A percentile compares a stretch with the other conserved stretches of the same genome.
These are phyloP conservation scores for Steatocranus sp. DNA, from an alignment of 2,797 vertebrate species.

Conservation along the genomic window DNA sequence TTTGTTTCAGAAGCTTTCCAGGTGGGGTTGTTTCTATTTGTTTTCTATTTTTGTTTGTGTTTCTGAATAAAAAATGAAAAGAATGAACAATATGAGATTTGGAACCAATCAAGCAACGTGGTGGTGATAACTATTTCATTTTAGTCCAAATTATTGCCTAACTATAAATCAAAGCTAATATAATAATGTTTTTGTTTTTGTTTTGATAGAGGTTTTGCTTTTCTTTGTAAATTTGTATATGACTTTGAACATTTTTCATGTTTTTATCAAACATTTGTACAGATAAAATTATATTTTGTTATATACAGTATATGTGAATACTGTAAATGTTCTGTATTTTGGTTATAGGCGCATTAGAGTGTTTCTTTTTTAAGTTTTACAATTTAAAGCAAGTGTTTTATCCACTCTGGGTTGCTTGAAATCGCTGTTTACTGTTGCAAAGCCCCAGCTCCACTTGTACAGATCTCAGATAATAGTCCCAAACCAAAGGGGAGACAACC, in stretches of 20 bases:
- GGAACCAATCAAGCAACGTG: background rate
- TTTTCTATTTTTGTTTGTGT: background rate
- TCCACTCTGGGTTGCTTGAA: constrained; percentile 35
- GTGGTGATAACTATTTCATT: background rate
- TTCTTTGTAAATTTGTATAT: background rate
- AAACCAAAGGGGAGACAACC: constrained; percentile 72
- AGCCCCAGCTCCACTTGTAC: constrained; percentile 54
- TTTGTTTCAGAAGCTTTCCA: background rate
- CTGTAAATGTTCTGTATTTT: background rate
- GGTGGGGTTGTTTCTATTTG: background rate
- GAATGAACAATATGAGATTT: background rate
- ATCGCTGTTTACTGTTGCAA: constrained; percentile 43
- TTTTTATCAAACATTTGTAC: background rate
- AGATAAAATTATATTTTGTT: background rate
- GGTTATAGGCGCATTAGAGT: background rate
- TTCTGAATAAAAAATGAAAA: background rate
- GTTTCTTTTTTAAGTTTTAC: background rate
- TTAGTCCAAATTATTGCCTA: background rate
- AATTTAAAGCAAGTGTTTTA: background rate
- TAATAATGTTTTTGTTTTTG: background rate
- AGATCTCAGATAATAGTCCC: constrained; percentile 57
- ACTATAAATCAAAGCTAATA: background rate
- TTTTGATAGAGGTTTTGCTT: background rate
- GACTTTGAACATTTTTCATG: background rate
- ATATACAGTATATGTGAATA: background rate